phyloP scores from a whole-genome alignment of 2,113 vertebrate genomes.

The Tachycineta bicolor region DNA sequence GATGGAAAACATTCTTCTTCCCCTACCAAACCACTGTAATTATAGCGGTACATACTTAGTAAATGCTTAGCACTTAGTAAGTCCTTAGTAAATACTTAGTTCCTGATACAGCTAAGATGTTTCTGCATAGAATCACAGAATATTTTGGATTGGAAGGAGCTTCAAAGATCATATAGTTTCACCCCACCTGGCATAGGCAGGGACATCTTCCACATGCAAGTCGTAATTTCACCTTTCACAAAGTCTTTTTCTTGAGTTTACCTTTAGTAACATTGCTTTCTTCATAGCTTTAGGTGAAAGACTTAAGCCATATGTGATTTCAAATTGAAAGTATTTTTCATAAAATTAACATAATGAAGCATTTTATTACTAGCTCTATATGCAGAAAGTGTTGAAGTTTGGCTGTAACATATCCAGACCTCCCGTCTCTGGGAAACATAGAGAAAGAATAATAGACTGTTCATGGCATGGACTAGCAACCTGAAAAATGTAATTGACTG shows the following conservation, averaged over 20 bases:
- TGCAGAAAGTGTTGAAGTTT: not conserved
- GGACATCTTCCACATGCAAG: not conserved
- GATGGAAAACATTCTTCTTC: not conserved
- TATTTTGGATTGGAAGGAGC: not conserved
- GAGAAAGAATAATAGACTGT: not conserved
- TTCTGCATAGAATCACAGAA: not conserved
- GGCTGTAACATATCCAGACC: not conserved
- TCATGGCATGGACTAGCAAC: not conserved
- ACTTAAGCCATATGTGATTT: not conserved
- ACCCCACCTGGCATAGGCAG: not conserved
- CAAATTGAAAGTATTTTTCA: not conserved
- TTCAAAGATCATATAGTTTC: not conserved
- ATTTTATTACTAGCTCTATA: not conserved
- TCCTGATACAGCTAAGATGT: not conserved
- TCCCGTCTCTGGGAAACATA: not conserved
- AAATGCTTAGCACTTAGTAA: too few relatives aligned
- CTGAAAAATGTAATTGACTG: not conserved
- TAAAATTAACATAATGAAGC: not conserved
- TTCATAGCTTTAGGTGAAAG: not conserved
- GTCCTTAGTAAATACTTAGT: not conserved
- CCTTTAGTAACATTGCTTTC: not conserved
- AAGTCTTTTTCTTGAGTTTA: not conserved
- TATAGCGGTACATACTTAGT: not conserved
- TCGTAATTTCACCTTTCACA: not conserved
- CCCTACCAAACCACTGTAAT: accelerated